phyloP scores from a whole-genome alignment of 2,113 vertebrate genomes.

The Ondatra zibethicus region DNA sequence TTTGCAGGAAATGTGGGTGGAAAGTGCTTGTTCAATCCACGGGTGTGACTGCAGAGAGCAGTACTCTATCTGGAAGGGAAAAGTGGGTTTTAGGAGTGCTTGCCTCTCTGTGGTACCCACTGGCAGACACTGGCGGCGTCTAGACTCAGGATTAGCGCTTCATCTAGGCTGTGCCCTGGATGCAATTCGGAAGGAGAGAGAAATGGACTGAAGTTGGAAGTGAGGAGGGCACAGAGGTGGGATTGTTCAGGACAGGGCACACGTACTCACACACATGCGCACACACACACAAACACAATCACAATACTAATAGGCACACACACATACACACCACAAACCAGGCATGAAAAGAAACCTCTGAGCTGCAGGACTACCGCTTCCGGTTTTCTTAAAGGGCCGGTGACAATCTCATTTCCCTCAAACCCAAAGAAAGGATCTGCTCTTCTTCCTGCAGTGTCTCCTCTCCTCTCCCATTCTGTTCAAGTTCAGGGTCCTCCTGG shows the following conservation, averaged over 20 bases:
- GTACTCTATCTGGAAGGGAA: not conserved
- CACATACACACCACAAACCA: not conserved
- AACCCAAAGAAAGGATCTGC: not conserved
- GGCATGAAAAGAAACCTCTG: not conserved
- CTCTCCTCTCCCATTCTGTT: rapidly evolving
- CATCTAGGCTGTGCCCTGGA: not conserved
- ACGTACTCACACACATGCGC: not conserved
- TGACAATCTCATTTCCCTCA: not conserved
- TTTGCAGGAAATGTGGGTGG: constrained; percentile 19
- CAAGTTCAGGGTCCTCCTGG: not conserved
- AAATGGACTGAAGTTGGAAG: not conserved
- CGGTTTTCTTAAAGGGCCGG: not conserved
- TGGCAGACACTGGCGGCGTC: not conserved
- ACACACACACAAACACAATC: not conserved
- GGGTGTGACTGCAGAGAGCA: not conserved
- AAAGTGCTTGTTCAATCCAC: not conserved
- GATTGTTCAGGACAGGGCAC: not conserved
- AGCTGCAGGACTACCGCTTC: not conserved
- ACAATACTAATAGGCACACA: not conserved
- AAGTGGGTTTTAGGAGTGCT: not conserved
- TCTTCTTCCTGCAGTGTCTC: not conserved
- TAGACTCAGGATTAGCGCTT: not conserved
- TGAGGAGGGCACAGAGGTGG: not conserved
- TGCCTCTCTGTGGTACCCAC: not conserved
- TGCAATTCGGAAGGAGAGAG: not conserved